A percentile compares a stretch with the other conserved stretches of the same genome.
Evolutionary conservation across 2,797 vertebrate genomes (phyloP).

Genomic region (Chelon auratus): DNA sequence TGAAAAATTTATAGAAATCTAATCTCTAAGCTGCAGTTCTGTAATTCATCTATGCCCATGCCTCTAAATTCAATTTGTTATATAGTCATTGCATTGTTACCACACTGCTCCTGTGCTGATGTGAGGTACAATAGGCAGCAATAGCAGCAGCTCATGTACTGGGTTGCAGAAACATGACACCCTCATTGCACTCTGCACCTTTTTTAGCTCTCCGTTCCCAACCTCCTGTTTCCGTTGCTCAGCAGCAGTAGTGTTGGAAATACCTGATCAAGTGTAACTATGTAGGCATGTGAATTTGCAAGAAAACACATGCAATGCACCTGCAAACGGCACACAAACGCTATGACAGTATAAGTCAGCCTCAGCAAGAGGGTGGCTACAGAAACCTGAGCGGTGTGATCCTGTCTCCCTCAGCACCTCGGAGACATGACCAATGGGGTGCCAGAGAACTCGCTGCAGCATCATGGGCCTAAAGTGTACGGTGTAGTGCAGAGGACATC

Average conservation of each 20-base stretch:
- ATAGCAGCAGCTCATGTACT: constrained; percentile 71
- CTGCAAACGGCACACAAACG: constrained; percentile 13
- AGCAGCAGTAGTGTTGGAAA: constrained; percentile 62
- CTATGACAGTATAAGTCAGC: constrained; percentile 17
- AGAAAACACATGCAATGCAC: constrained; percentile 15
- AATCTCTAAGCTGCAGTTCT: constrained; percentile 20
- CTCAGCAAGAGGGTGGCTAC: constrained; percentile 41
- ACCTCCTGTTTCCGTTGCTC: constrained; percentile 66
- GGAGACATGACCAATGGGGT: constrained; percentile 86
- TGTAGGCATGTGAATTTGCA: constrained; percentile 31
- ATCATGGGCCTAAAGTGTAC: constrained; percentile 86
- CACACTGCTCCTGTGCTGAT: constrained; percentile 30
- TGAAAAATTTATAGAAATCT: constrained; percentile 50
- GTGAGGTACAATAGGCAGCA: constrained; percentile 63
- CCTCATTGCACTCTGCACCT: constrained; percentile 64
- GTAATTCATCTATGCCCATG: constrained; percentile 26
- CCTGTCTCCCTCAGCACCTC: constrained; percentile 84
- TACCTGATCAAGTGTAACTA: constrained; percentile 54
- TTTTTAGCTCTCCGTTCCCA: constrained; percentile 63
- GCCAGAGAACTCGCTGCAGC: constrained; percentile 79
- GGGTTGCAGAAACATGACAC: constrained; percentile 83
- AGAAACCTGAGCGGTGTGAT: constrained; percentile 81
- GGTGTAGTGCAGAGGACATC: constrained; percentile 90
- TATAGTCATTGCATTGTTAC: constrained; percentile 40
- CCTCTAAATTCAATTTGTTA: constrained; percentile 26